A percentile compares a stretch with the other conserved stretches of the same genome.
These are phyloP conservation scores for Pteropus alecto DNA, from an alignment of 2,113 vertebrate genomes.

Conservation along the genomic window DNA sequence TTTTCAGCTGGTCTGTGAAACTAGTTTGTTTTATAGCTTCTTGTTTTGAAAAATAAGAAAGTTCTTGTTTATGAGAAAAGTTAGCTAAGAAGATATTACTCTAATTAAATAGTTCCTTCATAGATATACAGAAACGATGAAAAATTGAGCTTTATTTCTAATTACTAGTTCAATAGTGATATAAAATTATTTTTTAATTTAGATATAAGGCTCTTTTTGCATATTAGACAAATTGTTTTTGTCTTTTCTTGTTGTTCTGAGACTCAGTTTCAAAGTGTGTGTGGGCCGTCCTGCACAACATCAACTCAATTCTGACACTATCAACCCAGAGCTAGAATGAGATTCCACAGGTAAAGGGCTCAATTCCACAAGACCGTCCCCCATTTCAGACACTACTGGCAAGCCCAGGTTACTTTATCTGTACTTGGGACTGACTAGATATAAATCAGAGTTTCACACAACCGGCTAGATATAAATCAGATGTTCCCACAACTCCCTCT, in stretches of 20 bases:
- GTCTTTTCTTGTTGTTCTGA: neutral
- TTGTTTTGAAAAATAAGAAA: slow-evolving; percentile 31
- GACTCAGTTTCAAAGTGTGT: neutral
- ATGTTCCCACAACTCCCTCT: neutral
- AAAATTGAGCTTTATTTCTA: neutral
- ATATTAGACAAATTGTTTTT: neutral
- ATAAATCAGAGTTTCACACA: neutral
- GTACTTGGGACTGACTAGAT: neutral
- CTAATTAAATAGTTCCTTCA: neutral
- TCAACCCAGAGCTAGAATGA: neutral
- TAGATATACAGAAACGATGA: neutral
- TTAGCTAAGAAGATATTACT: slow-evolving; percentile 22
- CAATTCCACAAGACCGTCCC: neutral
- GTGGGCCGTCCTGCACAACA: neutral
- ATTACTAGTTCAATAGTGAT: neutral
- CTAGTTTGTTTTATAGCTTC: neutral
- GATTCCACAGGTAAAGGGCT: neutral
- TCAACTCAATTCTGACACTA: neutral
- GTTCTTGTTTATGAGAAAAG: slow-evolving; percentile 2
- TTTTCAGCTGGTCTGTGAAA: neutral
- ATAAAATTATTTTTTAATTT: neutral
- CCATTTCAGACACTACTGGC: neutral
- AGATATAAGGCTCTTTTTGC: neutral
- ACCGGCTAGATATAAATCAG: neutral
- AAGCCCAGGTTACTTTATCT: neutral